Conservation (phyloP, 2,888 invertebrate genomes). For the Agrotis segetum region DNA sequence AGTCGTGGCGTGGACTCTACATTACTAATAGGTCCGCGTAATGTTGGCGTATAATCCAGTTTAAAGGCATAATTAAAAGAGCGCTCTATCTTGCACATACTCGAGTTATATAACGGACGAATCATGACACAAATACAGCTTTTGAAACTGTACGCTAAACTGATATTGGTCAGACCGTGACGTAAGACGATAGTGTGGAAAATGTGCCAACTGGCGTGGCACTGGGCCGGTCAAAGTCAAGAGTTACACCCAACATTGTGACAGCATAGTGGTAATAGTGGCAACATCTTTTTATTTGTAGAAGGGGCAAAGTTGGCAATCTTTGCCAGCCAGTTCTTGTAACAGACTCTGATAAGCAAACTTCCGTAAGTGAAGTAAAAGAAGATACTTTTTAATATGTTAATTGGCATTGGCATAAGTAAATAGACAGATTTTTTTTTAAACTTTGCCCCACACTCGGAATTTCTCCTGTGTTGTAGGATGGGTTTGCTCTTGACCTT, state of each 20-base stretch:
- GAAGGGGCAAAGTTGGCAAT: constrained; percentile 16
- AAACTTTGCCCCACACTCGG: no score
- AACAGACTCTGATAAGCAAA: neutral
- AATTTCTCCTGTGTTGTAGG: no score
- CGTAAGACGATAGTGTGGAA: constrained; percentile 45
- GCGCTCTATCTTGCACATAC: neutral
- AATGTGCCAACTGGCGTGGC: constrained; percentile 26
- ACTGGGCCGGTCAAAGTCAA: constrained; percentile 44
- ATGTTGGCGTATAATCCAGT: neutral
- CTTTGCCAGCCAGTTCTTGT: neutral
- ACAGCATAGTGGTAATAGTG: constrained; percentile 11
- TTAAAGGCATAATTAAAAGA: neutral
- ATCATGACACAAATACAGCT: constrained; percentile 45
- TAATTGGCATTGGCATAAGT: no score
- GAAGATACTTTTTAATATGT: no score
- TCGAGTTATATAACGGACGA: constrained; percentile 49
- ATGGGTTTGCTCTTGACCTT: no score
- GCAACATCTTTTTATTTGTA: constrained; percentile 1
- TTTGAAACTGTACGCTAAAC: constrained; percentile 50
- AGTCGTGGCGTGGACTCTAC: no score
- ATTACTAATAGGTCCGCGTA: no score
- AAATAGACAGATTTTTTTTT: no score
- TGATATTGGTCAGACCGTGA: constrained; percentile 42
- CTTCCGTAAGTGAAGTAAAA: no score
- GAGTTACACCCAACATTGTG: constrained; percentile 17